A percentile compares a stretch with the other conserved stretches of the same genome.
phyloP scores from a whole-genome alignment of 2,113 vertebrate genomes.

The Phalacrocorax carbo region DNA sequence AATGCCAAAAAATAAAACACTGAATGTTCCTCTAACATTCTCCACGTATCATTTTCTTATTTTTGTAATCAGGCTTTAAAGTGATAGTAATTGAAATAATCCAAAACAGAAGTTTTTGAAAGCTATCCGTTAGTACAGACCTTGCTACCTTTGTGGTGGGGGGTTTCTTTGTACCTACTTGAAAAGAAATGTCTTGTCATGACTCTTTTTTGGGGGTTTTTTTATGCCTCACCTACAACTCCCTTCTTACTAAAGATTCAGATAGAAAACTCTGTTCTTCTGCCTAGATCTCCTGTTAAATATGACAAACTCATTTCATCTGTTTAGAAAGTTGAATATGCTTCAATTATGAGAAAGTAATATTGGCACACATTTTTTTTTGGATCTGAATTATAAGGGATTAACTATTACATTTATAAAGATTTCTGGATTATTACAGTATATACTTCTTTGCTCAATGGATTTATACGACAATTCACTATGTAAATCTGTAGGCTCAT shows the following conservation, averaged over 20 bases:
- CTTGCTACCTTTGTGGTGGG: not conserved
- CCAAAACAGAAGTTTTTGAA: not conserved
- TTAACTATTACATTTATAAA: not conserved
- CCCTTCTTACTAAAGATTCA: not conserved
- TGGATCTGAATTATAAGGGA: not conserved
- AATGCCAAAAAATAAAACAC: slow-evolving; percentile 28
- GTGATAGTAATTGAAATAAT: not conserved
- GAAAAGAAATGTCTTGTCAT: not conserved
- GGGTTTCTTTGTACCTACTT: not conserved
- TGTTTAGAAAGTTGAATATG: not conserved
- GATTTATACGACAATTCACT: not conserved
- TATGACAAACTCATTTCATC: not conserved
- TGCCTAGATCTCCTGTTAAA: not conserved
- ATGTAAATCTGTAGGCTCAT: not conserved
- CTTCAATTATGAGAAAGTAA: not conserved
- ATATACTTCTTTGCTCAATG: not conserved
- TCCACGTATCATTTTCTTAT: not conserved
- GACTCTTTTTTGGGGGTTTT: not conserved
- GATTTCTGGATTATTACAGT: not conserved
- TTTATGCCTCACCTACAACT: not conserved
- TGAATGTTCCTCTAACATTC: not conserved
- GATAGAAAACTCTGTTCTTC: not conserved
- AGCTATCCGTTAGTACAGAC: not conserved
- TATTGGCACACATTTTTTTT: not conserved
- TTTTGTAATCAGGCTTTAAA: not conserved